Evolutionary conservation across 2,888 invertebrate genomes (phyloP).

Genomic region (Malthinus seriepunctatus): DNA sequence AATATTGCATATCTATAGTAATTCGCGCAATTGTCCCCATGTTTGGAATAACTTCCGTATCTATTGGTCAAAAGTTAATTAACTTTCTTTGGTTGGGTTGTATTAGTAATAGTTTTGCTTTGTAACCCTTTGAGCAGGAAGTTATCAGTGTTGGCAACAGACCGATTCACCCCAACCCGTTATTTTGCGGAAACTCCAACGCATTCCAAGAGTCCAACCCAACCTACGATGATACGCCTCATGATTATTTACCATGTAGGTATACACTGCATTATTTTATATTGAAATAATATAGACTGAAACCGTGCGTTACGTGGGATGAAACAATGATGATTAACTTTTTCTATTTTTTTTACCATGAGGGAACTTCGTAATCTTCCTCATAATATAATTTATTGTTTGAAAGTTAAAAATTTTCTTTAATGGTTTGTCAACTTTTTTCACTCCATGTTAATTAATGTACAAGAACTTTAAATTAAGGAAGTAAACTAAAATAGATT

Average conservation of each 20-base stretch:
- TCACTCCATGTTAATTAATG: too few relatives aligned
- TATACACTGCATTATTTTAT: background rate
- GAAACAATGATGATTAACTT: slow-evolving; percentile 18
- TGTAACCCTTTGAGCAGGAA: slow-evolving; percentile 15
- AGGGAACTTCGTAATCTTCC: too few relatives aligned
- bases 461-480: too few relatives aligned
- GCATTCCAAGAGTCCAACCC: slow-evolving; percentile 17
- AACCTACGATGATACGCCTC: slow-evolving; percentile 18
- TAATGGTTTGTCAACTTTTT: too few relatives aligned
- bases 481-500: too few relatives aligned
- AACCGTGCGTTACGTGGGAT: slow-evolving; percentile 15
- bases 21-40: background rate
- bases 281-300: slow-evolving; percentile 4
- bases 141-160: slow-evolving; percentile 19
- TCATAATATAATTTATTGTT: too few relatives aligned
- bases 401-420: too few relatives aligned
- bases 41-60: slow-evolving; percentile 2
- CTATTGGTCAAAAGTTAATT: background rate
- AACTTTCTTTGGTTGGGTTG: background rate
- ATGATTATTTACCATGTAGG: slow-evolving; percentile 16
- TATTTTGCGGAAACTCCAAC: slow-evolving; percentile 28
- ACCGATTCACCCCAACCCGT: slow-evolving; percentile 16
- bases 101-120: background rate
- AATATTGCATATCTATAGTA: slow-evolving; percentile 1
- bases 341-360: background rate